These are phyloP conservation scores for Gortyna flavago DNA, from an alignment of 2,888 invertebrate genomes.

Conservation along the genomic window DNA sequence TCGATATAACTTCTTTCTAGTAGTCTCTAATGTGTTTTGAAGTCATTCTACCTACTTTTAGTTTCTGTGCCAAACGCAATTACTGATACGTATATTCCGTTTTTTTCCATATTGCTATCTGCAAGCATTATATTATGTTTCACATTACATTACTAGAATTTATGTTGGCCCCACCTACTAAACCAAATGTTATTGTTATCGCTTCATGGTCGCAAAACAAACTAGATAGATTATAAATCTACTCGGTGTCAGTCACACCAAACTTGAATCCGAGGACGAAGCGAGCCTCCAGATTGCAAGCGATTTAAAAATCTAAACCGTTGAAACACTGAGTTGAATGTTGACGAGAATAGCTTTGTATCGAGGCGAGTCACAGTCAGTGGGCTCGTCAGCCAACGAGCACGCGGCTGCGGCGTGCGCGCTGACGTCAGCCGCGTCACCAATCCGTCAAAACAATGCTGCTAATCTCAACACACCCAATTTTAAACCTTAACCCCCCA, in stretches of 20 bases:
- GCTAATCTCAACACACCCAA: conserved; percentile 53
- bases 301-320: conserved; percentile 43
- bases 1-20: conserved; percentile 20
- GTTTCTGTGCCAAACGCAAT: not conserved
- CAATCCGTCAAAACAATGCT: conserved; percentile 72
- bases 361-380: conserved; percentile 64
- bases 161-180: conserved; percentile 1
- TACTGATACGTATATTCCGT: not conserved
- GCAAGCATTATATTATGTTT: not conserved
- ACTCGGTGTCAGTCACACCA: conserved; percentile 10
- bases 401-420: conserved; percentile 80
- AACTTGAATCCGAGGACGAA: conserved; percentile 45
- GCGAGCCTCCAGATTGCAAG: conserved; percentile 44
- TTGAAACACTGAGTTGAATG: conserved; percentile 46
- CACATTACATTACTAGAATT: not conserved
- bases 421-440: conserved; percentile 85
- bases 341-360: conserved; percentile 53
- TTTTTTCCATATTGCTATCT: not conserved
- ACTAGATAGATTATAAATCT: conserved; percentile 43
- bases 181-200: conserved; percentile 35
- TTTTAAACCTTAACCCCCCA: conserved; percentile 53
- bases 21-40: not conserved
- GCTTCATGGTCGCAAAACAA: conserved; percentile 15
- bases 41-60: not conserved
- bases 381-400: conserved; percentile 80